A percentile compares a stretch with the other conserved stretches of the same genome.
These are phyloP conservation scores for Elmis aenea DNA, from an alignment of 2,888 invertebrate species.

Conservation along the genomic window DNA sequence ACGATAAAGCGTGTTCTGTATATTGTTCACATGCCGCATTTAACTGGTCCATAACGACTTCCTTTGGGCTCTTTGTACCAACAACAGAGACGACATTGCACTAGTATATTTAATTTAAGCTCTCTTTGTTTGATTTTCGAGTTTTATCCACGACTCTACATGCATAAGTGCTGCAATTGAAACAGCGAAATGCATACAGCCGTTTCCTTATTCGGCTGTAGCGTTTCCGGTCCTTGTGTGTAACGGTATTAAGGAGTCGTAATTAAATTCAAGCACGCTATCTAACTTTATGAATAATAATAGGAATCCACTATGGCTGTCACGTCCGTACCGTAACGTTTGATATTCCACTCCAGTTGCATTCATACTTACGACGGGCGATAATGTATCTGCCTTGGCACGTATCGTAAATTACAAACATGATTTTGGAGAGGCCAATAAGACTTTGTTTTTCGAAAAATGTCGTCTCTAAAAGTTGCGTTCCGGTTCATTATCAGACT, in stretches of 20 bases:
- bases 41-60: too few relatives aligned
- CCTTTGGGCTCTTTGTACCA: too few relatives aligned
- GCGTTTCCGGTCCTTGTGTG: constrained; percentile 14
- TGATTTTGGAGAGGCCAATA: too few relatives aligned
- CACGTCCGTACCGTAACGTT: constrained; percentile 28
- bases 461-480: too few relatives aligned
- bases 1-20: too few relatives aligned
- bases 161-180: background rate
- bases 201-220: constrained; percentile 9
- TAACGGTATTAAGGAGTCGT: constrained; percentile 24
- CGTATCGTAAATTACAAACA: constrained; percentile 24
- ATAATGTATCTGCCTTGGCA: constrained; percentile 28
- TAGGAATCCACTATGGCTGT: constrained; percentile 27
- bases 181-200: constrained; percentile 16
- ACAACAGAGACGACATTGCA: too few relatives aligned
- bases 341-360: constrained; percentile 28
- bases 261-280: constrained; percentile 36
- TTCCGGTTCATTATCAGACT: too few relatives aligned
- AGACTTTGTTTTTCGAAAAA: too few relatives aligned
- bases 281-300: constrained; percentile 39
- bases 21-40: too few relatives aligned
- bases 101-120: too few relatives aligned
- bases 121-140: too few relatives aligned
- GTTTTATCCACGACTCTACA: background rate
- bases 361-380: constrained; percentile 25